Conservation (phyloP, 2,888 invertebrate genomes). For the Athetis lepigone region DNA sequence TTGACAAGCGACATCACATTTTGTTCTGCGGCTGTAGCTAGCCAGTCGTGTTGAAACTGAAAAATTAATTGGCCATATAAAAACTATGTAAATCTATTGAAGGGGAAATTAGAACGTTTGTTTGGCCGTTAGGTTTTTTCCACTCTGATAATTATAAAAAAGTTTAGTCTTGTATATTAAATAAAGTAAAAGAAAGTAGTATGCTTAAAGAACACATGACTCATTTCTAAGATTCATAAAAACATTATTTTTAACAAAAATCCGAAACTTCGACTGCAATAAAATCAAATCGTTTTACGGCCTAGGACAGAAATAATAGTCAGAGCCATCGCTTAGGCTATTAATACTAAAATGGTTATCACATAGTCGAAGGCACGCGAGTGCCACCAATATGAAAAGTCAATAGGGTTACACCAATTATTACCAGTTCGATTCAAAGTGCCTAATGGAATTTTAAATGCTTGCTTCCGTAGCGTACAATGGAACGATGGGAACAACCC, state of each 20-base stretch:
- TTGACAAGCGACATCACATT: slow-evolving; percentile 87
- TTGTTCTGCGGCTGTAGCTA: slow-evolving; percentile 75
- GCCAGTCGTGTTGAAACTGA: slow-evolving; percentile 66
- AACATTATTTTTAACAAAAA: neutral
- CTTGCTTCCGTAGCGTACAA: slow-evolving; percentile 82
- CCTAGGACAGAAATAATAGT: slow-evolving; percentile 25
- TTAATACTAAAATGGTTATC: slow-evolving; percentile 52
- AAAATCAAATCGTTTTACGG: slow-evolving; percentile 13
- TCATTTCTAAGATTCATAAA: neutral
- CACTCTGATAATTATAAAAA: no score
- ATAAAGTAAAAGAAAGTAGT: neutral
- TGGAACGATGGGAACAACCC: slow-evolving; percentile 76
- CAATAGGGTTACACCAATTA: slow-evolving; percentile 71
- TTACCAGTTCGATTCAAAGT: slow-evolving; percentile 73
- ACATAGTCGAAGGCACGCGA: slow-evolving; percentile 45
- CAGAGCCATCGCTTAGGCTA: slow-evolving; percentile 45
- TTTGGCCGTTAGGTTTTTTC: slow-evolving; percentile 7
- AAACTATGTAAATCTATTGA: slow-evolving; percentile 37
- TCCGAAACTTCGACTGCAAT: neutral
- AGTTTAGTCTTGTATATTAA: no score
- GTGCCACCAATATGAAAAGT: slow-evolving; percentile 56
- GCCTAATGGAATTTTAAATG: slow-evolving; percentile 90
- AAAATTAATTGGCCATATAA: slow-evolving; percentile 74
- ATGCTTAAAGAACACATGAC: neutral
- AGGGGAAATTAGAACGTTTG: slow-evolving; percentile 28